phyloP scores from a whole-genome alignment of 2,888 invertebrate genomes.

The Branchellion lobata region DNA sequence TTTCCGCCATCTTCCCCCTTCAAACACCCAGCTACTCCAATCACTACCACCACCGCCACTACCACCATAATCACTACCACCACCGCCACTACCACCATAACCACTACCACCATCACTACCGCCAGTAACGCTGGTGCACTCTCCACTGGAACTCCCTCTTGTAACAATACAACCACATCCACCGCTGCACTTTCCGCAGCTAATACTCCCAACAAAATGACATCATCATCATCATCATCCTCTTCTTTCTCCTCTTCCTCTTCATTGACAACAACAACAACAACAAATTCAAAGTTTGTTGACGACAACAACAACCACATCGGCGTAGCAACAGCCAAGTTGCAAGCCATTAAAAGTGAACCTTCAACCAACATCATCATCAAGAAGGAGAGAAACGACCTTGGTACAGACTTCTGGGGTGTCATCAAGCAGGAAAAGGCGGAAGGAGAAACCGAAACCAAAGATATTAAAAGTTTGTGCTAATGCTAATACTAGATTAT shows the following conservation, averaged over 20 bases:
- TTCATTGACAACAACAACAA: not conserved
- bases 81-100: not conserved
- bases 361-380: not conserved
- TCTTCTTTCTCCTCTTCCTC: not conserved
- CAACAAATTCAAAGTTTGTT: not conserved
- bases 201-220: not conserved
- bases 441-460: not conserved
- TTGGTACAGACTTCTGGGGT: not conserved
- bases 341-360: not conserved
- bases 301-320: conserved; percentile 11
- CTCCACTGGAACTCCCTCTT: not conserved
- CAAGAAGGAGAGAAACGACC: conserved; percentile 1
- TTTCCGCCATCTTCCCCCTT: not conserved
- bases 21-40: not conserved
- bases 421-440: not conserved
- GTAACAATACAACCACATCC: not conserved
- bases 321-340: not conserved
- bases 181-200: not conserved
- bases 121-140: not conserved
- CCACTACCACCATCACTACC: not conserved
- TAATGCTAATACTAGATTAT: no score
- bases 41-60: not conserved
- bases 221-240: conserved; percentile 4
- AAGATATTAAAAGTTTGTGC: not conserved
- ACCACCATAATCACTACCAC: not conserved